A percentile compares a stretch with the other conserved stretches of the same genome.
Conservation (phyloP, 92 coral and sea anemone genomes). For the Epizoanthus fatuus region DNA sequence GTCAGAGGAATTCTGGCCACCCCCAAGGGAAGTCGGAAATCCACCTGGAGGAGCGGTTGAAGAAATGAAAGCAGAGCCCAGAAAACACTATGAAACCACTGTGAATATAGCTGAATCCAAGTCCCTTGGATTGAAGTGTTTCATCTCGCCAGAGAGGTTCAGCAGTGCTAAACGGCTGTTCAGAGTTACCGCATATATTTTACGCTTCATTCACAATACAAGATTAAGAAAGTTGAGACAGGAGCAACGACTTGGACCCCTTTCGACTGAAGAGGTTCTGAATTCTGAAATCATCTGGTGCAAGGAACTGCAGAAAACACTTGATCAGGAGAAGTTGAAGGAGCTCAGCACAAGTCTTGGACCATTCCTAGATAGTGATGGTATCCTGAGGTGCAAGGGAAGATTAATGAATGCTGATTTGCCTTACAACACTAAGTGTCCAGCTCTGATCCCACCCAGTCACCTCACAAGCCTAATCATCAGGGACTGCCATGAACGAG, state of each 20-base stretch:
- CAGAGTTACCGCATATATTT: slow-evolving; percentile 49
- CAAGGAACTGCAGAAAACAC: slow-evolving; percentile 26
- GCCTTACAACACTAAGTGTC: slow-evolving; percentile 38
- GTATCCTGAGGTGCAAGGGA: slow-evolving; percentile 55
- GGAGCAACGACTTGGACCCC: neutral
- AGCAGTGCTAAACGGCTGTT: slow-evolving; percentile 46
- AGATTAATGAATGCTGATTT: slow-evolving; percentile 61
- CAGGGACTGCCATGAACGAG: slow-evolving; percentile 38
- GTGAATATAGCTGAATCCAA: neutral
- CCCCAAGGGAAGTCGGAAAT: slow-evolving; percentile 3
- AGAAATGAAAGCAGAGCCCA: slow-evolving; percentile 5
- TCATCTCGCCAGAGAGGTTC: slow-evolving; percentile 27
- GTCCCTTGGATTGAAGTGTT: neutral
- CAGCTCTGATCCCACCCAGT: slow-evolving; percentile 46
- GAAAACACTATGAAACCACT: neutral
- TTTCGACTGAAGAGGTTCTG: slow-evolving; percentile 35
- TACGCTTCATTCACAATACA: slow-evolving; percentile 20
- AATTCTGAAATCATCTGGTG: slow-evolving; percentile 59
- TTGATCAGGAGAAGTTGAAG: slow-evolving; percentile 18
- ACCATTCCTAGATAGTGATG: slow-evolving; percentile 45
- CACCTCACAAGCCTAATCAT: slow-evolving; percentile 46
- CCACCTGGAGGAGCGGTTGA: slow-evolving; percentile 3
- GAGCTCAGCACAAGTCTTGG: slow-evolving; percentile 47
- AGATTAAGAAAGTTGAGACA: slow-evolving; percentile 29
- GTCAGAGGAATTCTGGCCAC: slow-evolving; percentile 42